These are phyloP conservation scores for Rhizoglyphus robini DNA, from an alignment of 1,140 invertebrate genomes.

Conservation along the genomic window DNA sequence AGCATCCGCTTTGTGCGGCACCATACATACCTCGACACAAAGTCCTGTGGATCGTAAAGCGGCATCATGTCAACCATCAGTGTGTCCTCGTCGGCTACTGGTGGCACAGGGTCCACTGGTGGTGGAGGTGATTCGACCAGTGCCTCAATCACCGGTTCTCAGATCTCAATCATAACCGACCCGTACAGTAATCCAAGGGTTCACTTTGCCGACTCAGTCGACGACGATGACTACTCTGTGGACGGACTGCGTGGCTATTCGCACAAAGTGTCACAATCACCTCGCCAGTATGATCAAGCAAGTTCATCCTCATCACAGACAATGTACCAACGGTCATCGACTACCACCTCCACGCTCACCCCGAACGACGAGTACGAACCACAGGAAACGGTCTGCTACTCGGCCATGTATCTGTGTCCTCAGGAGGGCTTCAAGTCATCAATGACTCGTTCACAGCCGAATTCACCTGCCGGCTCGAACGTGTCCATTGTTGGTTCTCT, in stretches of 20 bases:
- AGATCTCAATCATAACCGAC: neutral
- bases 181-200: neutral
- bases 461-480: neutral
- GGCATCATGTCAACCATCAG: neutral
- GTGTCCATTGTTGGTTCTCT: conserved; percentile 7
- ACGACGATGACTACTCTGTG: neutral
- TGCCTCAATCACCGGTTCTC: neutral
- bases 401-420: neutral
- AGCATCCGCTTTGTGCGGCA: neutral
- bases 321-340: too few relatives aligned
- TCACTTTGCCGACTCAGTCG: neutral
- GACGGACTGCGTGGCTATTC: too few relatives aligned
- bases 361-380: neutral
- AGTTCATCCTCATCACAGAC: too few relatives aligned
- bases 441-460: conserved; percentile 4
- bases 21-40: too few relatives aligned
- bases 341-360: too few relatives aligned
- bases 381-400: neutral
- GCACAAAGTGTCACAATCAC: too few relatives aligned
- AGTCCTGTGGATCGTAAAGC: neutral
- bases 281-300: too few relatives aligned
- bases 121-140: neutral
- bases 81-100: neutral
- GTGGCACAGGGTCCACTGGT: neutral
- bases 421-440: neutral